These are phyloP conservation scores for Synchiropus splendidus DNA, from an alignment of 2,113 vertebrate genomes.

Conservation along the genomic window DNA sequence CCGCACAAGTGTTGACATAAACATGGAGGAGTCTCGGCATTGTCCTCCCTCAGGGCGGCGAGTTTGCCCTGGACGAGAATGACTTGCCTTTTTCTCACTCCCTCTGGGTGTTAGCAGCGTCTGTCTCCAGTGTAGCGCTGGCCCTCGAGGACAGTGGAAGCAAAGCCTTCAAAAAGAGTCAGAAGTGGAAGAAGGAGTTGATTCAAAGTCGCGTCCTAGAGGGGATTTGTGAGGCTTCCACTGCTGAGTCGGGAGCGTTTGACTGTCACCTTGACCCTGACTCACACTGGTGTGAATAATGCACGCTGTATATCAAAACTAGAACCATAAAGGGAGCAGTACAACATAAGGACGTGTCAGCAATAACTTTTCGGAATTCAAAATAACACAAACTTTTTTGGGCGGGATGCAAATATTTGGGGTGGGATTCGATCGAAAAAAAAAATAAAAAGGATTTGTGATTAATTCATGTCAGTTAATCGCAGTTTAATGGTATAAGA, in stretches of 20 bases:
- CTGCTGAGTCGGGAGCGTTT: neutral
- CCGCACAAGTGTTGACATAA: conserved; percentile 19
- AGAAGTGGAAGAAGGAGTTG: conserved; percentile 11
- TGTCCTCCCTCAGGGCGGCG: conserved; percentile 18
- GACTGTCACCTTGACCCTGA: no score
- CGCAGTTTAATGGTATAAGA: no score
- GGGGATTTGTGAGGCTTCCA: conserved; percentile 6
- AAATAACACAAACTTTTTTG: no score
- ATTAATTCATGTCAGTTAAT: no score
- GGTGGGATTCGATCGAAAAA: no score
- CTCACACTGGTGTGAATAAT: no score
- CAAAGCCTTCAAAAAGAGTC: conserved; percentile 10
- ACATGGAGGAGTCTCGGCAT: conserved; percentile 20
- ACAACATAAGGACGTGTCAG: no score
- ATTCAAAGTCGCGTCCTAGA: conserved; percentile 29
- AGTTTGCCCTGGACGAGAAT: conserved; percentile 19
- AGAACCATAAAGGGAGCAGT: no score
- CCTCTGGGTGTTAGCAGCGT: conserved; percentile 30
- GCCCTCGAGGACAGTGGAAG: conserved; percentile 17
- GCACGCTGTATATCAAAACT: no score
- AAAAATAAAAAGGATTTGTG: no score
- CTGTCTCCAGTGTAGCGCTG: conserved; percentile 34
- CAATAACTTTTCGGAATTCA: no score
- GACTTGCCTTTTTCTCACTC: conserved; percentile 38
- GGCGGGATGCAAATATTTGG: no score